Base-by-base conservation (phyloP, 2,888 invertebrate genomes). In the Napeogenes inachia region DNA sequence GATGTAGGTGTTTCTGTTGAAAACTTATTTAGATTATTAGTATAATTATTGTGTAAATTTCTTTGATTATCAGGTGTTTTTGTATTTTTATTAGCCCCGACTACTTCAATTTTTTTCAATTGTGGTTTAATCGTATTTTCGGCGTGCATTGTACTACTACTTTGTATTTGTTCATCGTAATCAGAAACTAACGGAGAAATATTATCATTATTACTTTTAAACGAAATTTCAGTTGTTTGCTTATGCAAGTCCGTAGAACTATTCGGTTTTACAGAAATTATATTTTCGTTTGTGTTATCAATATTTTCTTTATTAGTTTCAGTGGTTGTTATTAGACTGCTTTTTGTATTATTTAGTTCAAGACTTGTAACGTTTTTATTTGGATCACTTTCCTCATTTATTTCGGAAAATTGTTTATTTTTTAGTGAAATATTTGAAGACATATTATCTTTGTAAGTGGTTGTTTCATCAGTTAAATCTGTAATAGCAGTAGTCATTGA, bases 1-100 rank as follows among this genome's bases (percentile, higher is more conserved):
- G 56, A 60, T 60, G 13, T 56, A 38, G 42, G 42, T 42, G 3
- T 3, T 42, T 42, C 13, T 50, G n/a, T n/a, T 46, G 45, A 57
- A 50, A 59, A 55, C 46, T 53, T 53, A 50, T 50, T 46, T 32
- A 57, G 32, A 45, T 57, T 54, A 46, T 56, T 67, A 13, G 87
- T 87, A 66, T 78, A 85, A 61, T 87, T 86, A 61, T 79, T 84
- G 65, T 82, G 86, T 60, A 89, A 71, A 68, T 89, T 80, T 63
- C 89, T 75, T 78, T 87, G 87, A 73, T 88, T 89, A 72, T 88
- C 88, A n/a, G 85, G 81, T 4, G 82, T 84, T 73, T 89, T 89
- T 5, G 84, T 84, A 67, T 84, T 85, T 78, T 85, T 87, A 69
- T 79, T 89, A 33, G 78, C 72, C 38, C 78, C 78, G 71, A 68